Evolutionary conservation across 1,140 invertebrate species (phyloP), one percentile per base, ranked within the genome.

Genomic region (Heliconius himera): DNA sequence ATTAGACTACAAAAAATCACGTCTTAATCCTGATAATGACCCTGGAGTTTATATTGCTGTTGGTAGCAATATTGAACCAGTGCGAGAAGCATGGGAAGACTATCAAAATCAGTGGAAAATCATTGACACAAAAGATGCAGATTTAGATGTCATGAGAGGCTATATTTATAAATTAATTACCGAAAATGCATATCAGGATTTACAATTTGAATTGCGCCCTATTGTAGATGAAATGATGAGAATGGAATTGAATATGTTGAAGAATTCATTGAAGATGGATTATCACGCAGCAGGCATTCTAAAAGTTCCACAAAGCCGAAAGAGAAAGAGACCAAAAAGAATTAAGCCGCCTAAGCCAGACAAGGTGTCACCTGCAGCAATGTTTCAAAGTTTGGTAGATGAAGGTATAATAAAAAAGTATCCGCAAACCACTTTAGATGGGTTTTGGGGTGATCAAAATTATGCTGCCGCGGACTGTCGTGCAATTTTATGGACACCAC

Each of bases 151-250:
- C 51, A 85, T 92, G 51, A 90, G 85, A 82, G 92, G 93, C 20
- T 89, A 88, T 79, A 89, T 94, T 22, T 88, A 82, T 79, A 74
- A 88, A 77, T 76, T 94, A 9, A 80, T 94, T 20, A 92, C 87
- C 22, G 91, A 91, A 90, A 83, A 84, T 77, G 89, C 86, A 18
- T 93, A 93, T 80, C 76, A 90, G 81, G 87, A 92, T 38, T 72
- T 90, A 26, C 87, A 94, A 74, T 77, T 90, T 22, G 70, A 93
- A 81, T 78, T 94, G 33, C 84, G 93, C 71, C 89, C 91, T 29
- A 88, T 94, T 54, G 90, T 93, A 8, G 93, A 94, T 83, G 93
- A 94, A 78, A 88, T 92, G 80, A 94, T 94, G 93, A 88, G 88
- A 79, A 75, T 92, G 70, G 93, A 94, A 79, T 81, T 93, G 60